Evolutionary conservation across 2,797 vertebrate genomes (phyloP), one percentile per base, ranked within the genome.

Genomic region (Liparis tanakae): DNA sequence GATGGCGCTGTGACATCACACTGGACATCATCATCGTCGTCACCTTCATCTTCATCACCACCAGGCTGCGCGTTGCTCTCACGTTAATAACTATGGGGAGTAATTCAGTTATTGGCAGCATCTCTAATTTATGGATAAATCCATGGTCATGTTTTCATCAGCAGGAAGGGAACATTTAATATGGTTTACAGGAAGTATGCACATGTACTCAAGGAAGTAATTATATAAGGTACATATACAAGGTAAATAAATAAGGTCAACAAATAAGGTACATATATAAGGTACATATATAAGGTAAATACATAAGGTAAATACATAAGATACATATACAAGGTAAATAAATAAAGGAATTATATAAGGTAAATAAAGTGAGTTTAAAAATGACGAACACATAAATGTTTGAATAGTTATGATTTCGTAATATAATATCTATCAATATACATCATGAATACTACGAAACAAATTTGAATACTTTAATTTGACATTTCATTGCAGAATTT

Each of bases 1-100:
- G 90, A 70, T 87, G 84, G 88, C 1, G 83, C 34, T 65, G 25
- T 50, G 20, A 65, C 62, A 51, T 33, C 62, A 75, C 64, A 51
- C 1, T 55, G 53, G 33, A 30, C 25, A 33, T 22, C 51, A 22
- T 25, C 37, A 18, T 1, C 67, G 65, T 1, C n/a, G 4, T 10
- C n/a, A 18, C 20, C 30, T 41, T 15, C 56, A 39, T 22, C 58
- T 13, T 7, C 57, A 36, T 17, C 59, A 44, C 17, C 56, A 58
- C 15, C 7, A 55, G 36, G 55, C 12, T 46, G 20, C 53, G 20
- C 9, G 4, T 0, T 44, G 43, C 34, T 63, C 6, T 60, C 15
- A 51, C 15, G 34, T 46, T 46, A 46, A 46, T 46, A 18, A 46
- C 44, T 46, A 41, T 41, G 17, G 17, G 44, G 7, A 51, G 7